phyloP scores from a whole-genome alignment of 2,888 invertebrate genomes.

The Pristionchus fissidentatus region DNA sequence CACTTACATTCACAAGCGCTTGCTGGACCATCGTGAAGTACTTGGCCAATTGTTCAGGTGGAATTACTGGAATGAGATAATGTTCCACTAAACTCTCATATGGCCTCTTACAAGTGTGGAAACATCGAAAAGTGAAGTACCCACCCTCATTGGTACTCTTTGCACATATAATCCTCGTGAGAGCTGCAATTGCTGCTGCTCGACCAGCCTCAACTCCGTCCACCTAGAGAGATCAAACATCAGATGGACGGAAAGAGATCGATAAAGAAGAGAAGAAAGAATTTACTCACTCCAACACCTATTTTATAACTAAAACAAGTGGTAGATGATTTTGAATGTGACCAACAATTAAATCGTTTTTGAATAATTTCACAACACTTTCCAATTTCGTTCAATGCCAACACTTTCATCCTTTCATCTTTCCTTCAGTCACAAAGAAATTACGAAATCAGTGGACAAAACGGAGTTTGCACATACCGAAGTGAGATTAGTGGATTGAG shows the following conservation, averaged over 20 bases:
- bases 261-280: no score
- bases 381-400: background rate
- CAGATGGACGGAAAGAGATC: no score
- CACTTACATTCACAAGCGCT: background rate
- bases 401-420: background rate
- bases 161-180: constrained; percentile 94
- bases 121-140: background rate
- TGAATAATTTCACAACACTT: background rate
- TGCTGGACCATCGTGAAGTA: constrained; percentile 21
- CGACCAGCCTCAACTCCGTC: constrained; percentile 81
- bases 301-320: no score
- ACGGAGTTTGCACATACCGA: background rate
- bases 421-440: background rate
- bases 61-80: constrained; percentile 14
- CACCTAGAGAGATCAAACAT: constrained; percentile 48
- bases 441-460: background rate
- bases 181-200: constrained; percentile 93
- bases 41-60: constrained; percentile 2
- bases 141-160: constrained; percentile 90
- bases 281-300: no score
- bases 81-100: background rate
- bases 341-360: no score
- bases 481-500: background rate
- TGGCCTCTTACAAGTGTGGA: background rate
- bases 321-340: no score